Conservation (phyloP, 2,113 vertebrate genomes). For the Megaptera novaeangliae region DNA sequence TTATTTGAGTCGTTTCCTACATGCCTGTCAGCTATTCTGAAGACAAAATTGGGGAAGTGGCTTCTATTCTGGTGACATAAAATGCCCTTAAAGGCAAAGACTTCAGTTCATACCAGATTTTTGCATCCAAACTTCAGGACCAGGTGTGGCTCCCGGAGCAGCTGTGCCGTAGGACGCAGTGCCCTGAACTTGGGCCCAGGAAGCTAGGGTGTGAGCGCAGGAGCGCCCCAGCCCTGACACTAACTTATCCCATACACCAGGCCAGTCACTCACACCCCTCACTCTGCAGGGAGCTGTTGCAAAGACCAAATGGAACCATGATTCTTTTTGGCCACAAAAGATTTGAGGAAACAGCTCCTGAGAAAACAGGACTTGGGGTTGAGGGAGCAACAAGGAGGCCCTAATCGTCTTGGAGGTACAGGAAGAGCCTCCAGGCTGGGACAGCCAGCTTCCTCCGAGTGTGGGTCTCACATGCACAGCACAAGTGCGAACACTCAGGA, state of each 20-base stretch:
- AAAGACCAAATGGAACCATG: neutral
- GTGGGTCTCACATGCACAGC: neutral
- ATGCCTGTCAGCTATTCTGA: neutral
- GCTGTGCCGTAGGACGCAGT: neutral
- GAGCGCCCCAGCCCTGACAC: neutral
- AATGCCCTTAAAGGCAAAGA: neutral
- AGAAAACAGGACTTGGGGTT: neutral
- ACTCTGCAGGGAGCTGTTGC: rapidly evolving
- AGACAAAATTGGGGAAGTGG: neutral
- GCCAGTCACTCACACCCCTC: rapidly evolving
- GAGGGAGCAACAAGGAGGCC: neutral
- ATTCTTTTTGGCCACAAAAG: neutral
- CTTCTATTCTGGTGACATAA: neutral
- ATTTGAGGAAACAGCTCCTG: neutral
- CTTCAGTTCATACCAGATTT: neutral
- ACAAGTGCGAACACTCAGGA: neutral
- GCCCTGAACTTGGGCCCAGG: neutral
- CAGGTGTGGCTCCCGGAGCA: neutral
- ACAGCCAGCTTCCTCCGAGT: neutral
- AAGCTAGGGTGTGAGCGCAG: neutral
- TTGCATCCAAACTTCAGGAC: neutral
- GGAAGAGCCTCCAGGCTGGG: neutral
- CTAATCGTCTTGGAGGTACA: too few species aligned
- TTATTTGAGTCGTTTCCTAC: neutral
- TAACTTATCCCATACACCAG: neutral